A percentile compares a stretch with the other conserved stretches of the same genome.
phyloP scores from a whole-genome alignment of 2,888 invertebrate species.

The Heliconius hortense region DNA sequence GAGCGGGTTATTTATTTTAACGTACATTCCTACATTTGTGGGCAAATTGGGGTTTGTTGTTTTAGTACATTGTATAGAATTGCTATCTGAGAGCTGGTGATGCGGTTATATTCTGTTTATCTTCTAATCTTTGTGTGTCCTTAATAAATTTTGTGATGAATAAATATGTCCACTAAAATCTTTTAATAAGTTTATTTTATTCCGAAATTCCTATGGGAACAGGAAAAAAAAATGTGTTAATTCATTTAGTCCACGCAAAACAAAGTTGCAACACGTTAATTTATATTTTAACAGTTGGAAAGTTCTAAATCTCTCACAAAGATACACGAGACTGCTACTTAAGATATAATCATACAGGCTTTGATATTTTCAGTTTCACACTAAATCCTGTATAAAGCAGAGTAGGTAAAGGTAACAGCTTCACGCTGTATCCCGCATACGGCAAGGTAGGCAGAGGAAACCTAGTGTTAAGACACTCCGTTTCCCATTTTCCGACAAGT shows the following conservation, averaged over 20 bases:
- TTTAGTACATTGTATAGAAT: constrained; percentile 26
- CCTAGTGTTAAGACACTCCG: too few species aligned
- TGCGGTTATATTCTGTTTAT: constrained; percentile 27
- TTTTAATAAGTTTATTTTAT: neutral
- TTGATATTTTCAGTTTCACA: neutral
- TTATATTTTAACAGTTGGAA: too few species aligned
- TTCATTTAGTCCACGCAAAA: too few species aligned
- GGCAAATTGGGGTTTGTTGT: constrained; percentile 27
- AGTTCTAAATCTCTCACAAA: too few species aligned
- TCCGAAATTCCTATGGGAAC: neutral
- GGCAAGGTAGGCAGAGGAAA: too few species aligned
- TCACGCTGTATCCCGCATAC: too few species aligned
- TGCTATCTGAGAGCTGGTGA: constrained; percentile 25
- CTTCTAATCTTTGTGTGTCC: constrained; percentile 16
- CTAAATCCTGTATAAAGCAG: neutral
- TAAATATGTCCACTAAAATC: neutral
- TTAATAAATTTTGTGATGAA: neutral
- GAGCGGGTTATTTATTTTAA: constrained; percentile 35
- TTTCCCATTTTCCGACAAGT: too few species aligned
- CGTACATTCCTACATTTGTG: constrained; percentile 28
- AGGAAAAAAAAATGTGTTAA: neutral
- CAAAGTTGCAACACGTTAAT: too few species aligned
- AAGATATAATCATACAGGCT: too few species aligned
- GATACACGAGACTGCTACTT: too few species aligned
- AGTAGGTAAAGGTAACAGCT: neutral